Evolutionary conservation across 2,113 vertebrate genomes (phyloP), one percentile per base, ranked within the genome.

Genomic region (Phalacrocorax aristotelis): DNA sequence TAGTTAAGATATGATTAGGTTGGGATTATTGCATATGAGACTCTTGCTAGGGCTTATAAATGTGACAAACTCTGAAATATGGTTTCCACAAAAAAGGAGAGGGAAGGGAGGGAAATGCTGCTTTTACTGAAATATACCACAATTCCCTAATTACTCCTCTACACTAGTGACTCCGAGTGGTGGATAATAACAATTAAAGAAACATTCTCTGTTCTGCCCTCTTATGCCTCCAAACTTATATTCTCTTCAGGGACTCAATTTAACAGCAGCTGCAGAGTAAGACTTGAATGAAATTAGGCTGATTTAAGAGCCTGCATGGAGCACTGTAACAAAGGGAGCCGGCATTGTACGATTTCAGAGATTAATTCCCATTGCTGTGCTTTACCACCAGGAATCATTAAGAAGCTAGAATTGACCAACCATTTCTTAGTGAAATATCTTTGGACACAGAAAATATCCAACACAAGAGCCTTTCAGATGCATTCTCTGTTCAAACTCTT

Each of bases 151-250:
- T 96, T 94, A 89, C 71, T 92, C 54, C 78, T 94, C 85, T 93
- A 92, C 88, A 92, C 65, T 26, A 85, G 86, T 95, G 90, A 93
- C 94, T 92, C 79, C 0, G 54, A 93, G 83, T 83, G 77, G 65
- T 60, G 62, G 69, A 90, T 90, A 85, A 96, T 91, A 95, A 96
- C 89, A 97, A 94, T 95, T 93, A 96, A 94, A 96, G 74, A 52
- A 93, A 69, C 84, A 68, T 66, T 95, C 81, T 93, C 80, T 91
- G 21, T 77, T 96, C 90, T 95, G 83, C 80, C 85, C 89, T 95
- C 77, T 94, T 87, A 62, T 83, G 80, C 77, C 69, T 96, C 69
- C 91, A 94, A 90, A 96, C 92, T 54, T 91, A 9, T 22, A 70
- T 87, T 90, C 65, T 90, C 89, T 92, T 96, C 48, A 27, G 94